Base-by-base conservation (phyloP, 2,888 invertebrate genomes). In the Exocentrus adspersus region DNA sequence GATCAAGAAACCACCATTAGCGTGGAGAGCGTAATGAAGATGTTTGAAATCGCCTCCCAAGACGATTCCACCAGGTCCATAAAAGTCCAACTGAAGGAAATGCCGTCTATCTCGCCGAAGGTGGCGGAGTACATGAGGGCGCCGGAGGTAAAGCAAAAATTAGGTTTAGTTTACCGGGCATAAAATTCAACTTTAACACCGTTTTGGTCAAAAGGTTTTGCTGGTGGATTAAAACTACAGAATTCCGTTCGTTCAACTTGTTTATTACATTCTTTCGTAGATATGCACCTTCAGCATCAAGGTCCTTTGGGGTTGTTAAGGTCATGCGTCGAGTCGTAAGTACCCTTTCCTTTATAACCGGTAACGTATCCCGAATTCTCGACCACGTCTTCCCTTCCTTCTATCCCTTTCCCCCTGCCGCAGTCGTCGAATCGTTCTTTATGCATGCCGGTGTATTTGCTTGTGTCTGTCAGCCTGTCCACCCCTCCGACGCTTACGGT, bases 401-500 rank as follows among this genome's bases (percentile, higher is more conserved):
- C 87, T 64, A 91, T 91, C 2, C 94, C 94, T 78, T 91, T 92
- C 24, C 93, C 94, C 79, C 92, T 92, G 57, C 94, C 94, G 37
- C 86, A 84, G 58, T 90, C 90, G 82, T 94, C 94, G 78, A 94
- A 94, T 21, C 94, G 87, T 75, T 93, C 92, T 79, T 89, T 92
- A 79, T 93, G 93, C 3, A 92, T 89, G 41, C 94, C 94, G 0
- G 94, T 94, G 81, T 94, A 94, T 78, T 92, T 92, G 75, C 87
- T 88, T n/a, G 92, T 88, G 79, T 94, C 94, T 0, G 94, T 94
- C 71, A 94, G 82, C 62, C 94, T 86, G 72, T 91, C 92, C 7
- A 92, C 90, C 0, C 85, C 83, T 7, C 86, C 87, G 1, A 85
- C 85, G 9, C 86, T 85, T 1, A 85, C 81, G 73, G 82, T 78